These are phyloP conservation scores for Oryzias woworae DNA, from an alignment of 2,113 vertebrate species.

Conservation along the genomic window DNA sequence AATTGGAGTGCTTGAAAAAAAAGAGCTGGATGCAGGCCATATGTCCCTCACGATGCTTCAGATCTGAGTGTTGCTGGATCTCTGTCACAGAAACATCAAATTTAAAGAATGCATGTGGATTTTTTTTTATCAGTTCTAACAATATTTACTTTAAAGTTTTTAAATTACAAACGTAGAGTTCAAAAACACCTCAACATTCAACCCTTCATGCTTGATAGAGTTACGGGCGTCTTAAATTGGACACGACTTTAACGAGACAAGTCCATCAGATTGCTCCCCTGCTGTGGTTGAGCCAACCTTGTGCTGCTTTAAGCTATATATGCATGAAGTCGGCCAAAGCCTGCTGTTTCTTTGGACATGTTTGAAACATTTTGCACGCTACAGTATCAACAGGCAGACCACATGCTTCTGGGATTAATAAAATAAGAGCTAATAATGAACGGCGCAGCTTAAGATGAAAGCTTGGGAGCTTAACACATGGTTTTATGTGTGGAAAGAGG, in stretches of 20 bases:
- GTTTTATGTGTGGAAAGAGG: constrained; percentile 1
- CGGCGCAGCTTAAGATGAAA: constrained; percentile 30
- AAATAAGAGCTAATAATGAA: constrained; percentile 37
- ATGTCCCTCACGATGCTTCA: constrained; percentile 23
- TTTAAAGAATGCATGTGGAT: no score
- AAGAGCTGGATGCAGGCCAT: constrained; percentile 25
- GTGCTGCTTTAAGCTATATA: constrained; percentile 26
- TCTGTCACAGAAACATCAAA: constrained; percentile 8
- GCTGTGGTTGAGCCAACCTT: constrained; percentile 35
- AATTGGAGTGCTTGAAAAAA: constrained; percentile 23
- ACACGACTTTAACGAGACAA: constrained; percentile 46
- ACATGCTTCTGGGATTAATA: constrained; percentile 54
- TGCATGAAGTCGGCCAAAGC: constrained; percentile 36
- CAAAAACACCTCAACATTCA: no score
- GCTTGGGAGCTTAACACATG: not conserved
- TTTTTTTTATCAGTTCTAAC: no score
- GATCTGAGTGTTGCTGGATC: constrained; percentile 25
- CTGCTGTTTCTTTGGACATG: constrained; percentile 36
- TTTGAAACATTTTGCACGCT: constrained; percentile 35
- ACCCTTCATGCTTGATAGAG: constrained; percentile 2
- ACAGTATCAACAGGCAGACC: constrained; percentile 44
- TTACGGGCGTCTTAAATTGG: constrained; percentile 30
- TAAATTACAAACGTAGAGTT: no score
- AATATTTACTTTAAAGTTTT: no score
- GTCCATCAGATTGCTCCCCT: constrained; percentile 32